Conservation (phyloP, 1,140 invertebrate genomes). For the Tetranychus urticae region DNA sequence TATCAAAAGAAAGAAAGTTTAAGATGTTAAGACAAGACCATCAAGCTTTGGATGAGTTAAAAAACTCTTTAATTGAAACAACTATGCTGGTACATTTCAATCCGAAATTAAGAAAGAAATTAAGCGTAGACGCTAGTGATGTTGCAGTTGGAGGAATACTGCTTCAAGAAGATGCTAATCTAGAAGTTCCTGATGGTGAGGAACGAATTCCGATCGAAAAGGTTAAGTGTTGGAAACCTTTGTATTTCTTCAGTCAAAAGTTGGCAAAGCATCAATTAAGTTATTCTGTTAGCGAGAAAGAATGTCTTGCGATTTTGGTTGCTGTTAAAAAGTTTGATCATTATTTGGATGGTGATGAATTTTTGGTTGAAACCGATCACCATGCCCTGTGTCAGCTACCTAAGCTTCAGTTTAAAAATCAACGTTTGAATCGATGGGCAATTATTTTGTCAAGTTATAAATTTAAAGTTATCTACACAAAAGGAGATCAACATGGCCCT, state of each 20-base stretch:
- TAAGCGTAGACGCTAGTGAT: too few relatives aligned
- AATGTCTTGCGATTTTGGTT: slow-evolving; percentile 28
- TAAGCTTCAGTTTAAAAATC: not conserved
- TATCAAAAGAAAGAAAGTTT: too few relatives aligned
- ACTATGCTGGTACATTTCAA: too few relatives aligned
- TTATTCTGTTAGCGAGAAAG: slow-evolving; percentile 28
- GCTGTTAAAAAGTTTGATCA: slow-evolving; percentile 27
- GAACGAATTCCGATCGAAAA: slow-evolving; percentile 14
- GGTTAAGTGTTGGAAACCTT: slow-evolving; percentile 22
- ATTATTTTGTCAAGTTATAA: not conserved
- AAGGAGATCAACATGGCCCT: not conserved
- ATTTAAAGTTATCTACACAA: not conserved
- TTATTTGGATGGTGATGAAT: slow-evolving; percentile 22
- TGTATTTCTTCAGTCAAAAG: slow-evolving; percentile 10
- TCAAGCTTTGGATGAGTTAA: too few relatives aligned
- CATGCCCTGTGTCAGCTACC: not conserved
- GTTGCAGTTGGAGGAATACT: too few relatives aligned
- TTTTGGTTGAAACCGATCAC: slow-evolving; percentile 2
- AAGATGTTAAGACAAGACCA: too few relatives aligned
- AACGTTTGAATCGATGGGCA: not conserved
- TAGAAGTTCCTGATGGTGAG: slow-evolving; percentile 1
- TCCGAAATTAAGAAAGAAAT: too few relatives aligned
- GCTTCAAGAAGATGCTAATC: too few relatives aligned
- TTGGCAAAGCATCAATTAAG: slow-evolving; percentile 10
- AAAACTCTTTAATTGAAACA: too few relatives aligned